Base-by-base conservation (phyloP, 2,797 vertebrate species). In the Sebastes hubbsi region DNA sequence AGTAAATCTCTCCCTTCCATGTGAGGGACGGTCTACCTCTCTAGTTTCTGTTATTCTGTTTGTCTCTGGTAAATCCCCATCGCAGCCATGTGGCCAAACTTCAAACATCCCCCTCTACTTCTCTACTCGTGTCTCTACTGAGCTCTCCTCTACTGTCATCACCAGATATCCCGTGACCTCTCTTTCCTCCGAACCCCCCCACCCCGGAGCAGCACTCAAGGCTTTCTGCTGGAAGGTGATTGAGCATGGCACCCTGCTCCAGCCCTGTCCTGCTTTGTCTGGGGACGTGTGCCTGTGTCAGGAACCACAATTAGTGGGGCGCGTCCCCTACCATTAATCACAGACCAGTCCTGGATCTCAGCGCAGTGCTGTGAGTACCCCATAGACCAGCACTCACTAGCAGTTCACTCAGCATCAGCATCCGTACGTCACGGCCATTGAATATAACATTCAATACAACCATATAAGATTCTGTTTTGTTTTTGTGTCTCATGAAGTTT, bases 241-340 rank as follows among this genome's bases (percentile, higher is more conserved):
- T 94, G 93, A 95, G 91, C 90, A 89, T 88, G 92, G 91, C 91
- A 91, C 92, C 92, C 89, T 92, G 91, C 91, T 93, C 87, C 77
- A 84, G 83, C 77, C 88, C 91, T 92, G 89, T 94, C 92, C 90
- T 84, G 91, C 93, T 94, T 94, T 95, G 94, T 95, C 90, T 93
- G 87, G 85, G 84, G 90, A 94, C 92, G 94, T 94, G 94, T 94
- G 94, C 94, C 92, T 92, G 91, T 94, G 94, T 94, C 92, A 94
- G 90, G 91, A 83, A 89, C 93, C 87, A 94, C 92, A 95, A 94
- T 94, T 93, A 94, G 94, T 92, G 92, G 94, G 92, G 92, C 89
- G 92, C 86, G 93, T 94, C 95, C 92, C 93, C 89, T 70, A 92
- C 88, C 93, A 95, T 95, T 94, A 95, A 95, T 95, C 95, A 95